Percentiles rank a stretch among this genome's conserved stretches.
phyloP scores from a whole-genome alignment of 35 echinoderm and acorn worm genomes.

The Acanthaster planci region DNA sequence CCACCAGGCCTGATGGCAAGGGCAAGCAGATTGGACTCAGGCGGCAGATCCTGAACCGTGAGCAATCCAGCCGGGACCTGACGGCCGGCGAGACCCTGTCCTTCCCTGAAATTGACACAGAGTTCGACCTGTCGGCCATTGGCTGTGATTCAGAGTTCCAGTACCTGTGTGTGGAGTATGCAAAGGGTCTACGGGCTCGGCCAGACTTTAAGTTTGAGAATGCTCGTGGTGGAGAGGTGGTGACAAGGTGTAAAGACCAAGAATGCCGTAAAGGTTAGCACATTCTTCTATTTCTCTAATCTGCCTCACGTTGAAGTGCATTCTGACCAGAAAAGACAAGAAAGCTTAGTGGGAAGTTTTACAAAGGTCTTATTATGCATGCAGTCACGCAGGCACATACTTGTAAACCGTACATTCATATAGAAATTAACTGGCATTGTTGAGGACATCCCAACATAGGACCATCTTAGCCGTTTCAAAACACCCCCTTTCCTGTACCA shows the following conservation, averaged over 20 bases:
- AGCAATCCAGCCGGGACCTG: slow-evolving; percentile 37
- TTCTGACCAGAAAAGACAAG: background rate
- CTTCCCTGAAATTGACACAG: slow-evolving; percentile 41
- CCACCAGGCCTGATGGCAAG: slow-evolving; percentile 44
- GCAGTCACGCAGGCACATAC: too few relatives aligned
- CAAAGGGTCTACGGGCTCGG: slow-evolving; percentile 70
- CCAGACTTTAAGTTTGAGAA: slow-evolving; percentile 87
- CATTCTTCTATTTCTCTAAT: too few relatives aligned
- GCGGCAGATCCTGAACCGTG: slow-evolving; percentile 60
- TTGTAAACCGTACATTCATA: too few relatives aligned
- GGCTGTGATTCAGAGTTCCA: slow-evolving; percentile 78
- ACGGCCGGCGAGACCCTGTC: slow-evolving; percentile 28
- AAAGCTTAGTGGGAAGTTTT: background rate
- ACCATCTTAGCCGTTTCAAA: too few relatives aligned
- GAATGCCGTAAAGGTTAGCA: slow-evolving; percentile 82
- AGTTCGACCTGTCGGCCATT: slow-evolving; percentile 74
- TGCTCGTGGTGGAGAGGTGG: slow-evolving; percentile 52
- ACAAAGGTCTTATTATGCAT: background rate
- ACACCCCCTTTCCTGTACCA: too few relatives aligned
- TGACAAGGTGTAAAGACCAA: slow-evolving; percentile 75
- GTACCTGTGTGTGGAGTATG: slow-evolving; percentile 80
- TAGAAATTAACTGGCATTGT: too few relatives aligned
- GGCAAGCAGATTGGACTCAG: slow-evolving; percentile 55
- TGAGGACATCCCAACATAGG: too few relatives aligned
- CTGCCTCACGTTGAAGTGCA: too few relatives aligned